Evolutionary conservation across 2,797 vertebrate genomes (phyloP).

Genomic region (Varecia variegata): DNA sequence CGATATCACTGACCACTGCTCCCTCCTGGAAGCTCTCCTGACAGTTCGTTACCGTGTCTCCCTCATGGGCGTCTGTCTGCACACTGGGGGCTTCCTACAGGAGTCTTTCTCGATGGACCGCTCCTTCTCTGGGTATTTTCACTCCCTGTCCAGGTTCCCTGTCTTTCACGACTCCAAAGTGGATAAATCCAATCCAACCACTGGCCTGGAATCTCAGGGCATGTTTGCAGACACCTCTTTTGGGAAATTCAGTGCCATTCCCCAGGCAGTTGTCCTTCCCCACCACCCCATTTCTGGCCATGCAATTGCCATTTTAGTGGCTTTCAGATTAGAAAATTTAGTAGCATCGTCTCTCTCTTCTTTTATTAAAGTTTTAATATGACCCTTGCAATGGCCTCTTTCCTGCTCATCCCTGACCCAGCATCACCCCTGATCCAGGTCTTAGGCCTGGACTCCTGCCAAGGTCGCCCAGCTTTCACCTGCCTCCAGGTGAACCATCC

Average conservation of each 20-base stretch:
- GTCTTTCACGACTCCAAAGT: background rate
- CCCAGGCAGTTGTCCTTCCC: background rate
- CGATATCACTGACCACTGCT: background rate
- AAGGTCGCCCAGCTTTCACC: background rate
- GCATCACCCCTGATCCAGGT: background rate
- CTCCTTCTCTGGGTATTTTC: background rate
- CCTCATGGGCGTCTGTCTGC: background rate
- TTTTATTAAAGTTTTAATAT: background rate
- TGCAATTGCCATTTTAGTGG: background rate
- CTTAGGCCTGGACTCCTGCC: background rate
- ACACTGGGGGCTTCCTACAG: background rate
- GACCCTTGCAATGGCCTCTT: background rate
- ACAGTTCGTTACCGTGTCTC: background rate
- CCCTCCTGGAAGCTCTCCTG: background rate
- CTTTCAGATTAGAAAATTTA: background rate
- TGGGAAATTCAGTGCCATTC: background rate
- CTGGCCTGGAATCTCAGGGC: background rate
- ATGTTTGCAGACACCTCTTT: background rate
- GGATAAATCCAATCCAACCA: background rate
- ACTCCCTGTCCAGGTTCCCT: background rate
- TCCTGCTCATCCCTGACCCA: background rate
- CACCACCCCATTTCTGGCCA: background rate
- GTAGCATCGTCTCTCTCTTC: background rate
- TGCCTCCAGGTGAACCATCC: background rate
- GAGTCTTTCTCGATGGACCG: background rate